Conservation (phyloP, 2,797 vertebrate species). For the Myotis planiceps region DNA sequence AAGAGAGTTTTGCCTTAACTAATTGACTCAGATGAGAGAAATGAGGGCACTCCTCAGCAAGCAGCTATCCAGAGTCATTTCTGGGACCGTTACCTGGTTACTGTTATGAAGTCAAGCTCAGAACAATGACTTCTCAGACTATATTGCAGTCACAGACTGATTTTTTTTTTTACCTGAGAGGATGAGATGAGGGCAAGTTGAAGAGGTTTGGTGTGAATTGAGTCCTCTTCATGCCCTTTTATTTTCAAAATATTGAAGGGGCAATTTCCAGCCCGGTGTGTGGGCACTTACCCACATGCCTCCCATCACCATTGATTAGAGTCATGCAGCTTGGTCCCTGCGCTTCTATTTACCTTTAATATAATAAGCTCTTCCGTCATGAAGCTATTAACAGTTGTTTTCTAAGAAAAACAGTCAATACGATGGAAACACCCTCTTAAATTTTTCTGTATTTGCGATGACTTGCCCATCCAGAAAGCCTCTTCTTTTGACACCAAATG, state of each 20-base stretch:
- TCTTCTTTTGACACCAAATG: background rate
- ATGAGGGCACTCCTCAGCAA: constrained; percentile 31
- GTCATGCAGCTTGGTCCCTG: background rate
- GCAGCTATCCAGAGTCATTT: background rate
- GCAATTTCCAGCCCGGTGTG: background rate
- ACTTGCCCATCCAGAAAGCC: background rate
- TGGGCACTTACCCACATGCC: background rate
- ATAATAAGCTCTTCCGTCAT: background rate
- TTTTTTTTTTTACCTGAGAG: background rate
- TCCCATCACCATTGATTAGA: background rate
- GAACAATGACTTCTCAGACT: constrained; percentile 14
- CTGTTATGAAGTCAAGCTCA: constrained; percentile 44
- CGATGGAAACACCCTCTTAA: background rate
- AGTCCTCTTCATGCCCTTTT: constrained; percentile 45
- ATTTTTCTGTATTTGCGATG: background rate
- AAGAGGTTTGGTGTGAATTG: constrained; percentile 48
- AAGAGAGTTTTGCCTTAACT: constrained; percentile 75
- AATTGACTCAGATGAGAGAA: constrained; percentile 42
- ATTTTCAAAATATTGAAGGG: constrained; percentile 45
- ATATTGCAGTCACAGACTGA: background rate
- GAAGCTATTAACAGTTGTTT: background rate
- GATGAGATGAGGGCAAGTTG: background rate
- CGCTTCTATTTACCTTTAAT: background rate
- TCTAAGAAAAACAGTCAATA: background rate
- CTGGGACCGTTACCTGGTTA: constrained; percentile 65